These are phyloP conservation scores for Cydia splendana DNA, from an alignment of 1,140 invertebrate genomes.

Conservation along the genomic window DNA sequence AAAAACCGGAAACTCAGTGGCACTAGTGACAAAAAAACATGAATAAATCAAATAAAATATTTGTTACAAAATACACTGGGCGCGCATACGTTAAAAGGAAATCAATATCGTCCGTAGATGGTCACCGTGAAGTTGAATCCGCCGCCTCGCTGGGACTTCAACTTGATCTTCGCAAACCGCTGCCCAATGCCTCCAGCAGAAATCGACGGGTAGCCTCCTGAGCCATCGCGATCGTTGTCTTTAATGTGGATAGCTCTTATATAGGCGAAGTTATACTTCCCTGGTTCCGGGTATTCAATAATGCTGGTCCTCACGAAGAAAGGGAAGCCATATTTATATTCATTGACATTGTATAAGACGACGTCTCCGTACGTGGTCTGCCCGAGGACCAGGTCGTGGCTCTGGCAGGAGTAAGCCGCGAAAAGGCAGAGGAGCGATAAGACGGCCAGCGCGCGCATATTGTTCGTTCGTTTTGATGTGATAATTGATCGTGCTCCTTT, in stretches of 20 bases:
- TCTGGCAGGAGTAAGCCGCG: conserved; percentile 51
- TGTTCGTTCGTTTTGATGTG: conserved; percentile 65
- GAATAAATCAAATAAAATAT: background rate
- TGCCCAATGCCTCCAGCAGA: conserved; percentile 70
- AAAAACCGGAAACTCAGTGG: background rate
- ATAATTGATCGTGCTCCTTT: conserved; percentile 42
- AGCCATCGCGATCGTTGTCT: conserved; percentile 80
- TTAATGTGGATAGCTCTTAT: conserved; percentile 77
- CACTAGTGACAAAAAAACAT: background rate
- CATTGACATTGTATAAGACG: conserved; percentile 60
- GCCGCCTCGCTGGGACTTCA: conserved; percentile 73
- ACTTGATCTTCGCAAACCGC: conserved; percentile 68
- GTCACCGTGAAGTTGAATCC: conserved; percentile 77
- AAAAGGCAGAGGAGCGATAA: conserved; percentile 52
- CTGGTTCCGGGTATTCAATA: conserved; percentile 65
- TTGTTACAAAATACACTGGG: background rate
- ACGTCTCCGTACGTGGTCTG: conserved; percentile 69
- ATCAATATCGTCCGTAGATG: conserved; percentile 71
- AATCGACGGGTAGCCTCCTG: conserved; percentile 78
- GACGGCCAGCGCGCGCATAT: conserved; percentile 58
- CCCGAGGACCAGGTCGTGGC: conserved; percentile 62
- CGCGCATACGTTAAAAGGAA: conserved; percentile 7
- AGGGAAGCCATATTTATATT: conserved; percentile 71
- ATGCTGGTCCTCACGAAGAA: conserved; percentile 60
- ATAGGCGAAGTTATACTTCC: conserved; percentile 62